Conservation (phyloP, 2,113 vertebrate genomes). For the Eptatretus burgeri region DNA sequence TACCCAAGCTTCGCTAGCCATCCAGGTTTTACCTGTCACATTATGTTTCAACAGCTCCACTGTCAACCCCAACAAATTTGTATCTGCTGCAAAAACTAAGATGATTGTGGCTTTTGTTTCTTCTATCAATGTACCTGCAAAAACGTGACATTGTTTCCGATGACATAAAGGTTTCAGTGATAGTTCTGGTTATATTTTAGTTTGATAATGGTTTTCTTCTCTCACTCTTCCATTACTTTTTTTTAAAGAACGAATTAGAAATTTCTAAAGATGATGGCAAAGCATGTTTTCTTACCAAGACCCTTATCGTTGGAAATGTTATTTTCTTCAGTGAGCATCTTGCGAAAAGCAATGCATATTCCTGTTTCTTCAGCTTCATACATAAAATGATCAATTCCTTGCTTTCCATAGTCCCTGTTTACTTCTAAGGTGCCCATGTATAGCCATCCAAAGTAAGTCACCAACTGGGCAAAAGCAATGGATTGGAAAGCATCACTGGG, state of each 20-base stretch:
- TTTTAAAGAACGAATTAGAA: too few relatives aligned
- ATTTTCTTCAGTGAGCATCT: constrained; percentile 32
- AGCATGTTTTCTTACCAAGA: constrained; percentile 15
- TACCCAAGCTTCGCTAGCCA: constrained; percentile 39
- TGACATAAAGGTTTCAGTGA: too few relatives aligned
- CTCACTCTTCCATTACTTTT: too few relatives aligned
- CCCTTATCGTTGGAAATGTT: constrained; percentile 20
- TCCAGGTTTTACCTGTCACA: constrained; percentile 34
- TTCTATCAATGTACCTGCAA: constrained; percentile 11
- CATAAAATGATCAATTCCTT: constrained; percentile 37
- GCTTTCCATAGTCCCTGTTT: constrained; percentile 46
- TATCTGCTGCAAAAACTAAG: constrained; percentile 39
- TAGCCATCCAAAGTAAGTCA: too few relatives aligned
- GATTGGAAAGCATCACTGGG: constrained; percentile 19
- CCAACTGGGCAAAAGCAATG: too few relatives aligned
- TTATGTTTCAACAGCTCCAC: constrained; percentile 23
- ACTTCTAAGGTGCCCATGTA: constrained; percentile 28
- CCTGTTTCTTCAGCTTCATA: constrained; percentile 27
- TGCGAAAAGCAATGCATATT: constrained; percentile 39
- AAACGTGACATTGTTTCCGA: too few relatives aligned
- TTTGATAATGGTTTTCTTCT: too few relatives aligned
- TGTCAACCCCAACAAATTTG: constrained; percentile 31
- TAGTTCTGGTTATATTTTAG: too few relatives aligned
- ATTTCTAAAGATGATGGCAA: too few relatives aligned
- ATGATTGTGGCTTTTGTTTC: constrained; percentile 31